Base-by-base conservation (phyloP, 2,113 vertebrate genomes). In the Paralichthys olivaceus region DNA sequence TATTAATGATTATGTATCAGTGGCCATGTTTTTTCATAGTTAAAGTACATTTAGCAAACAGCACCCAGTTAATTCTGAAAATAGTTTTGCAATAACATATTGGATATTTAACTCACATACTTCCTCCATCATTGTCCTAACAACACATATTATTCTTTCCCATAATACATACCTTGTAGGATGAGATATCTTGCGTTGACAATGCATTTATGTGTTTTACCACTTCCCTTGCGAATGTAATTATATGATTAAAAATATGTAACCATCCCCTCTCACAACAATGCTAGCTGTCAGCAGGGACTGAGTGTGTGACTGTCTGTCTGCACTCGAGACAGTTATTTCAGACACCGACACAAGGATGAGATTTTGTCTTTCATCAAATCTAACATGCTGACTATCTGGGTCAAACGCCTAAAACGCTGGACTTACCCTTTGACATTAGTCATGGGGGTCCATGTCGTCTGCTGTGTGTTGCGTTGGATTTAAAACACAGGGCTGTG, bases 261-360 rank as follows among this genome's bases (percentile, higher is more conserved):
- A 53, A 67, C 37, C 55, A 23, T 63, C 23, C 57, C 54, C 59
- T 80, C 80, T 67, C 26, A 77, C 69, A 79, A 88, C 84, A 86
- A 84, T 84, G 74, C 26, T 13, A 40, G 54, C 73, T 88, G 86
- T 86, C 84, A 79, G n/a, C 75, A 76, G 28, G 17, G 15, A 49
- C 57, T 71, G 60, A 49, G 69, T 88, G 69, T 70, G 43, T 28
- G 73, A 61, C 54, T 61, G 56, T 68, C 63, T 51, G 67, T 61
- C 68, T 80, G 57, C 74, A 77, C 60, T 68, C 61, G 4, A 86
- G 23, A 73, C 71, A 47, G 63, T 71, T 51, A 84, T 83, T 71
- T 61, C 56, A 77, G 86, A 81, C 67, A 69, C 73, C n/a, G 49
- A 53, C 49, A 15, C 45, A 17, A 15, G 58, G 57, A 72, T 22